These are phyloP conservation scores for Dryobotodes eremita DNA, from an alignment of 2,888 invertebrate species.

Conservation along the genomic window DNA sequence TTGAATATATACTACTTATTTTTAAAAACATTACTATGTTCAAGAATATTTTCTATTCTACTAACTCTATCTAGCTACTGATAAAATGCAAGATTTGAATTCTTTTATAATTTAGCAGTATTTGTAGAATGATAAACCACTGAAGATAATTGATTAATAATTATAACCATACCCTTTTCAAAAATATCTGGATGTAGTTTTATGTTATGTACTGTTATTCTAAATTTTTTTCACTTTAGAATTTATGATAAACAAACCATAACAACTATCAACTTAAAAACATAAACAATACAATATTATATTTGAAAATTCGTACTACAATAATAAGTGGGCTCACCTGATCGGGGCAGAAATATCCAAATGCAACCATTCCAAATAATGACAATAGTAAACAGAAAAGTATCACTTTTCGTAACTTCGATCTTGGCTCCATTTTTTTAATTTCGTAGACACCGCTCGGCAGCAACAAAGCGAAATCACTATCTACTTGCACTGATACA, in stretches of 20 bases:
- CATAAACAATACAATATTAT: constrained; percentile 25
- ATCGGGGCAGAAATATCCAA: constrained; percentile 97
- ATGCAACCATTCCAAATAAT: constrained; percentile 96
- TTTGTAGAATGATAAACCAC: background rate
- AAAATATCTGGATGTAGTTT: background rate
- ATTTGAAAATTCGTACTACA: background rate
- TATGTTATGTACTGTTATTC: background rate
- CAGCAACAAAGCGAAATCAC: constrained; percentile 95
- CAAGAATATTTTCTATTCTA: background rate
- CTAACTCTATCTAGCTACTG: background rate
- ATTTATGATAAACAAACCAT: constrained; percentile 40
- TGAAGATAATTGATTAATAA: background rate
- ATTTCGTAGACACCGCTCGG: constrained; percentile 95
- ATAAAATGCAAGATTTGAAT: background rate
- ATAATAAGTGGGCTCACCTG: constrained; percentile 90
- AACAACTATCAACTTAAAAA: constrained; percentile 42
- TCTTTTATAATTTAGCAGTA: too few species aligned
- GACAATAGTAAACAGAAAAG: constrained; percentile 95
- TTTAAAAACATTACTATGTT: background rate
- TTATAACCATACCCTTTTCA: background rate
- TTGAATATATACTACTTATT: background rate
- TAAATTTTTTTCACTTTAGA: background rate
- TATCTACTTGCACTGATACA: constrained; percentile 96
- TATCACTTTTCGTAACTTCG: constrained; percentile 95
- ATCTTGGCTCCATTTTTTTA: constrained; percentile 96